Conservation (phyloP, 2,113 vertebrate genomes). For the Rhinopithecus roxellana region DNA sequence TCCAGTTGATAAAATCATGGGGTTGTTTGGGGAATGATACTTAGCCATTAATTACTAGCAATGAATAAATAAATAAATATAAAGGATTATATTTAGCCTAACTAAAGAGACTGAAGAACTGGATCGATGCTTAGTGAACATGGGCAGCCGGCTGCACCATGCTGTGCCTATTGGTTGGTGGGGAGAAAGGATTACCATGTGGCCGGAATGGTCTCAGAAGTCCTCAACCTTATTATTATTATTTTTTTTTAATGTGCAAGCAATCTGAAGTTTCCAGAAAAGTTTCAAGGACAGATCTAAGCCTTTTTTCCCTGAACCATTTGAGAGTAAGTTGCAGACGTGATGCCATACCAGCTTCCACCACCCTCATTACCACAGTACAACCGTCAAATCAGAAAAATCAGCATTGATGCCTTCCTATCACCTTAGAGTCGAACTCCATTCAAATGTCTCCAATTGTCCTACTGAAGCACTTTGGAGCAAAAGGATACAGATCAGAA, state of each 20-base stretch:
- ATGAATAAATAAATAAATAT: background rate
- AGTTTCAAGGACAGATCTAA: background rate
- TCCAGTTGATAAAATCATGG: background rate
- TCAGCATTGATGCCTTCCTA: background rate
- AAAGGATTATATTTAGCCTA: background rate
- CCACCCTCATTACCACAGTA: background rate
- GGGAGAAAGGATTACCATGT: rapidly evolving
- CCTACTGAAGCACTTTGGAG: background rate
- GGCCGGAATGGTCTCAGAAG: background rate
- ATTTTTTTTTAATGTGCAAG: background rate
- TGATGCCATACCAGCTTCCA: background rate
- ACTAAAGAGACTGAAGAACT: background rate
- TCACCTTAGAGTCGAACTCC: background rate
- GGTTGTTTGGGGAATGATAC: background rate
- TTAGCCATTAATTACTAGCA: background rate
- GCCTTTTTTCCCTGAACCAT: background rate
- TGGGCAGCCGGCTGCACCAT: background rate
- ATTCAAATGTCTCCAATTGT: background rate
- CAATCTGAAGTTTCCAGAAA: background rate
- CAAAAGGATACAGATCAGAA: background rate
- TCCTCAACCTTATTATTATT: background rate
- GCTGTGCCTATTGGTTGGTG: rapidly evolving
- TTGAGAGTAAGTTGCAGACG: background rate
- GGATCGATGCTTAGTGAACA: background rate
- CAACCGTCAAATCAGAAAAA: background rate